Evolutionary conservation across 2,888 invertebrate species (phyloP).

Genomic region (Aquatica leii): DNA sequence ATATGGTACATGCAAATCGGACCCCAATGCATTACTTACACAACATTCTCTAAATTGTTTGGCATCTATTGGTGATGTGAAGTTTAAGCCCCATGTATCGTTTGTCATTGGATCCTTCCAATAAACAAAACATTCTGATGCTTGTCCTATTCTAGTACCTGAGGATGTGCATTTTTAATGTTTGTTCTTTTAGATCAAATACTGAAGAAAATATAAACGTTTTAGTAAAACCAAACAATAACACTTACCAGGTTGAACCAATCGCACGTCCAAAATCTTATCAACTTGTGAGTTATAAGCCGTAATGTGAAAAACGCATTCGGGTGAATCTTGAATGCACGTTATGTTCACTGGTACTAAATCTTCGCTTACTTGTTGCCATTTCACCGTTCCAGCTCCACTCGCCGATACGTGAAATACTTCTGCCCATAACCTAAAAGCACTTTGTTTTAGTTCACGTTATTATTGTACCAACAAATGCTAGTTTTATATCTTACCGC

Average conservation of each 20-base stretch:
- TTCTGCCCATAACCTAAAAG: constrained; percentile 93
- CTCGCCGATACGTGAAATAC: constrained; percentile 97
- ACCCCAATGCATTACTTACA: constrained; percentile 72
- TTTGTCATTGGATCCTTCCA: constrained; percentile 98
- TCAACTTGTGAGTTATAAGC: constrained; percentile 99
- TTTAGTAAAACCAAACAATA: no score
- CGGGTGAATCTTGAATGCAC: constrained; percentile 95
- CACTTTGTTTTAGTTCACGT: background rate
- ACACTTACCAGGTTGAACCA: constrained; percentile 89
- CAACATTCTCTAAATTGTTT: constrained; percentile 97
- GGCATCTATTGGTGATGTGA: constrained; percentile 96
- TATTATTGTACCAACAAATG: background rate
- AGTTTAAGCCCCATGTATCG: constrained; percentile 98
- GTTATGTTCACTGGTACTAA: constrained; percentile 98
- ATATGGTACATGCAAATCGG: no score
- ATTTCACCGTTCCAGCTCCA: constrained; percentile 91
- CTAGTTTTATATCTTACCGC: constrained; percentile 67
- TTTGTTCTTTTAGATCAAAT: background rate
- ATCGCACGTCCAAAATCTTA: constrained; percentile 96
- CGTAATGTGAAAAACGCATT: constrained; percentile 97
- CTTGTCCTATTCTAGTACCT: constrained; percentile 97
- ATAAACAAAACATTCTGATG: constrained; percentile 98
- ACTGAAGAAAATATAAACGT: background rate
- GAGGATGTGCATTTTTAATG: constrained; percentile 24
- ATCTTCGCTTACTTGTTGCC: constrained; percentile 98